A percentile compares a stretch with the other conserved stretches of the same genome.
These are phyloP conservation scores for Syrmaticus mikado DNA, from an alignment of 2,113 vertebrate genomes.

Conservation along the genomic window DNA sequence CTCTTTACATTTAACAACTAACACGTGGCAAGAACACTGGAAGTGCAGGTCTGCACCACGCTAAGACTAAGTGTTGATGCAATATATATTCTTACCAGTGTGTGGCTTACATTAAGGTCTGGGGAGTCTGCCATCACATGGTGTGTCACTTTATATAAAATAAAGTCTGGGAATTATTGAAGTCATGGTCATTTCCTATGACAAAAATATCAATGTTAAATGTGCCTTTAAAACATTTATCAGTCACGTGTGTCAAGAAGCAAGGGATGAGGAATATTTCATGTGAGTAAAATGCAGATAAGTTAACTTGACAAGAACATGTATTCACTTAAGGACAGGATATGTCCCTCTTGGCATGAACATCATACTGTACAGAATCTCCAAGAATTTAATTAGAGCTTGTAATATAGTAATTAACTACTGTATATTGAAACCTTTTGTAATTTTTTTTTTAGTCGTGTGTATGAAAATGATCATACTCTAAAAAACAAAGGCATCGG, in stretches of 20 bases:
- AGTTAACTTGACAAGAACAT: conserved; percentile 59
- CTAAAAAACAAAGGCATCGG: neutral
- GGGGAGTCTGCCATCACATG: neutral
- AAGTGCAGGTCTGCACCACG: neutral
- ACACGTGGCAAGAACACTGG: neutral
- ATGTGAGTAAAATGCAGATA: conserved; percentile 37
- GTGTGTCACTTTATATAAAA: conserved; percentile 25
- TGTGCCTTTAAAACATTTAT: conserved; percentile 64
- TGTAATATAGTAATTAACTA: conserved; percentile 48
- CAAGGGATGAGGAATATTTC: conserved; percentile 47
- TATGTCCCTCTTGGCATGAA: conserved; percentile 56
- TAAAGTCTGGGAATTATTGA: conserved; percentile 35
- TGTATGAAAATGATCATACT: neutral
- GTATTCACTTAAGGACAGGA: conserved; percentile 43
- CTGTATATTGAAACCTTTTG: conserved; percentile 44
- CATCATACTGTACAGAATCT: conserved; percentile 42
- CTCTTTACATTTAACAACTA: neutral
- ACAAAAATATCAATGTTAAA: conserved; percentile 55
- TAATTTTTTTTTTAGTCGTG: neutral
- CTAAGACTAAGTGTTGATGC: neutral
- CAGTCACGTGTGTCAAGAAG: conserved; percentile 50
- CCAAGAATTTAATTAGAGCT: conserved; percentile 64
- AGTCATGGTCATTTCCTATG: conserved; percentile 47
- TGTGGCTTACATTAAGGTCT: neutral
- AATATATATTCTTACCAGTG: neutral